phyloP scores from a whole-genome alignment of 2,797 vertebrate genomes.

The Furcifer pardalis region DNA sequence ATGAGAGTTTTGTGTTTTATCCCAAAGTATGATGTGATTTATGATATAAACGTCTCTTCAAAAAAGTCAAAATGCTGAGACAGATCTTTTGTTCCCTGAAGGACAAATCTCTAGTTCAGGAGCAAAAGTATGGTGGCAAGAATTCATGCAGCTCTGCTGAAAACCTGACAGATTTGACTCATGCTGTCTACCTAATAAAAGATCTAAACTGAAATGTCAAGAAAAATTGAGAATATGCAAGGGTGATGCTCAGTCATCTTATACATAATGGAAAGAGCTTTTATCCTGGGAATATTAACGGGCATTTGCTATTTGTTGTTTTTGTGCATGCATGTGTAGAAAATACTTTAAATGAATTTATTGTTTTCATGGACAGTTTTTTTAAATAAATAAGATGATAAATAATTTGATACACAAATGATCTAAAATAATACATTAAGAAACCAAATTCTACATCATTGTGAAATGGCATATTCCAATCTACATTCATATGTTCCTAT shows the following conservation, averaged over 20 bases:
- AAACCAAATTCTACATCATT: too few species aligned
- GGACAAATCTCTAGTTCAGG: constrained; percentile 34
- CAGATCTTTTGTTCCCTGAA: constrained; percentile 27
- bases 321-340: neutral
- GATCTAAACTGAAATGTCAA: constrained; percentile 50
- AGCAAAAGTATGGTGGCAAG: constrained; percentile 20
- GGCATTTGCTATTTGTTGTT: neutral
- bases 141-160: neutral
- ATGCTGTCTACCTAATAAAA: constrained; percentile 28
- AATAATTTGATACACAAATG: too few species aligned
- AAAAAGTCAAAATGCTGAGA: constrained; percentile 43
- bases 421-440: too few species aligned
- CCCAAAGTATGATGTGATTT: constrained; percentile 29
- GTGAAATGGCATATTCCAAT: too few species aligned
- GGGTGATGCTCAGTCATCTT: constrained; percentile 26
- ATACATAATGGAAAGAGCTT: constrained; percentile 24
- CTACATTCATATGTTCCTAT: too few species aligned
- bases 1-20: constrained; percentile 45
- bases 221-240: constrained; percentile 32
- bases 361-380: neutral
- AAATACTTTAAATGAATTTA: neutral
- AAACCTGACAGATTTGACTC: constrained; percentile 32
- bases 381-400: neutral
- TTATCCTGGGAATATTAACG: constrained; percentile 20
- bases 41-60: constrained; percentile 38